phyloP scores from a whole-genome alignment of 2,797 vertebrate species.

The Salmo trutta region DNA sequence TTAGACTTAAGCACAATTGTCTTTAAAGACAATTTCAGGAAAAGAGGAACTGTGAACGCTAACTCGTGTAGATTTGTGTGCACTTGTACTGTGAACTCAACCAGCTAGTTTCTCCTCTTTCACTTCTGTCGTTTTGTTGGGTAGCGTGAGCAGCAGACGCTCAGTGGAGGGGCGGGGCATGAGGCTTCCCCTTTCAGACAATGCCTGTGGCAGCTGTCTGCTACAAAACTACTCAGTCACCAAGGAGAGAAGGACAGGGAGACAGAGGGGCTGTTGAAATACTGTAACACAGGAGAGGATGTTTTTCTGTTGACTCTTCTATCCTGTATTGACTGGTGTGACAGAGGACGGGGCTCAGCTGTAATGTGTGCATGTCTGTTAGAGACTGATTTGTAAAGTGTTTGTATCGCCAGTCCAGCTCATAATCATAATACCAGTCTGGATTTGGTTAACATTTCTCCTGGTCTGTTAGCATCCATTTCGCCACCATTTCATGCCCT shows the following conservation, averaged over 20 bases:
- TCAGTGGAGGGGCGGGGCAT: constrained; percentile 23
- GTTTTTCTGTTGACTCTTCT: neutral
- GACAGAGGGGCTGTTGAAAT: neutral
- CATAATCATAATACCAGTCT: neutral
- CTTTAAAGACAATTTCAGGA: neutral
- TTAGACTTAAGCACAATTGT: neutral
- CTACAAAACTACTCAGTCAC: constrained; percentile 41
- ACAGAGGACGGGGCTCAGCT: neutral
- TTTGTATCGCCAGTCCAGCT: neutral
- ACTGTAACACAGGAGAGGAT: neutral
- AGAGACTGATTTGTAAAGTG: neutral
- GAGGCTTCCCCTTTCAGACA: constrained; percentile 44
- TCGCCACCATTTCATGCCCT: neutral
- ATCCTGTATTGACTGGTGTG: neutral
- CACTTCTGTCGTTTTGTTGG: constrained; percentile 28
- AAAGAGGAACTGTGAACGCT: neutral
- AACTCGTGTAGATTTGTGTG: neutral
- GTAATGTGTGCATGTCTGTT: neutral
- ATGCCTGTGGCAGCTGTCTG: constrained; percentile 48
- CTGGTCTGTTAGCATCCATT: neutral
- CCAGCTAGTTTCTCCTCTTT: constrained; percentile 61
- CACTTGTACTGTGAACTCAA: constrained; percentile 29
- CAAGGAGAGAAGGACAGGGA: neutral
- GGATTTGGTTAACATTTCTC: neutral
- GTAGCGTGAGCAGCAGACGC: constrained; percentile 32